Base-by-base conservation (phyloP, 2,888 invertebrate species). In the Archaeoteleia sp. region DNA sequence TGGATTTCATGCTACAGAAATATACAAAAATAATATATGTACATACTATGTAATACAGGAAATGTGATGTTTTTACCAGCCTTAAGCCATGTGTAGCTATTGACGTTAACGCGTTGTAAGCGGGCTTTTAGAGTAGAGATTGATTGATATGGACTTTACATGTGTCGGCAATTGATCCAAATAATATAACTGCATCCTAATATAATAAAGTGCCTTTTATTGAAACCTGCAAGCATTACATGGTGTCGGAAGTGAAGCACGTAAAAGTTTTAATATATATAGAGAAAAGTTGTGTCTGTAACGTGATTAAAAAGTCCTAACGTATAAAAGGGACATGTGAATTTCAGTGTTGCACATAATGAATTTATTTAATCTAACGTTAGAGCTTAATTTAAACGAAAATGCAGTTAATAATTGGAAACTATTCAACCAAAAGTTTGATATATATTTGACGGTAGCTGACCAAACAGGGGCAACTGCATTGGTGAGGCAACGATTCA, bases 391-490 rank as follows among this genome's bases (percentile, higher is more conserved):
- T 17, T 15, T 57, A 7, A 20, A 39, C 20, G 37, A 57, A n/a
- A 43, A 57, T 39, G 57, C 57, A n/a, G 57, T 46, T 3, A 45
- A 39, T 9, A 57, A 57, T 9, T 46, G 23, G 17, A 46, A 37
- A 2, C 27, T 3, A 5, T 57, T 57, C 9, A 57, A 57, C 34
- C 37, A 55, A 39, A 27, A 27, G 5, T 57, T 57, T 20, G 27
- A 57, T 23, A 37, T 57, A 15, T 57, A 15, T 20, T 27, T 57
- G 23, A 10, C 12, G 8, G 57, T 46, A 3, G n/a, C 57, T 3
- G 39, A 15, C 6, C 20, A 39, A 42, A 10, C 10, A 1, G 10
- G n/a, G 1, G 57, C 5, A 37, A 48, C n/a, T 48, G 37, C 17
- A 48, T 58, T 13, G 58, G 48, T n/a, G 48, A 46, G 6, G 5